A percentile compares a stretch with the other conserved stretches of the same genome.
phyloP scores from a whole-genome alignment of 2,888 invertebrate genomes.

The Nasonovia ribisnigri region DNA sequence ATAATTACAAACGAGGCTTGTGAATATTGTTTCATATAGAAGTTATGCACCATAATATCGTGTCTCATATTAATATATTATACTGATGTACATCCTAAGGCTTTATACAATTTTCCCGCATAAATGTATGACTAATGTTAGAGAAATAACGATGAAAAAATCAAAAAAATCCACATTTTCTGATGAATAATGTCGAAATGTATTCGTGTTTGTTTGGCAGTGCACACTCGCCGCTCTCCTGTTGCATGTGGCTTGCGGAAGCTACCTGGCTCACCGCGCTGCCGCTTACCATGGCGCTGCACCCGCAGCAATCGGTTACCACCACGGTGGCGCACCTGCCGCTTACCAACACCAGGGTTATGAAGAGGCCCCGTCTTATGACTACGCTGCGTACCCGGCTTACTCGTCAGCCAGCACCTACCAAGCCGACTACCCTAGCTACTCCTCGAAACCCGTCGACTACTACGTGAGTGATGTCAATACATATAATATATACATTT shows the following conservation, averaged over 20 bases:
- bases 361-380: slow-evolving; percentile 68
- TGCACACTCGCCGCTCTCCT: slow-evolving; percentile 57
- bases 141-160: not conserved
- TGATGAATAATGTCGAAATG: not conserved
- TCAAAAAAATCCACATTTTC: not conserved
- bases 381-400: slow-evolving; percentile 64
- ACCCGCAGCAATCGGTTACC: slow-evolving; percentile 19
- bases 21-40: not conserved
- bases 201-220: slow-evolving; percentile 13
- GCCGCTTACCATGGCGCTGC: slow-evolving; percentile 34
- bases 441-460: slow-evolving; percentile 71
- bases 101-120: not conserved
- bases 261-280: slow-evolving; percentile 54
- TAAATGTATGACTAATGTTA: not conserved
- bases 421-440: slow-evolving; percentile 75
- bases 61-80: not conserved
- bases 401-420: slow-evolving; percentile 68
- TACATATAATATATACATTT: not conserved
- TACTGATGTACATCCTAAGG: not conserved
- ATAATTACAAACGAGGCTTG: not conserved
- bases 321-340: slow-evolving; percentile 66
- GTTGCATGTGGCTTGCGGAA: slow-evolving; percentile 50
- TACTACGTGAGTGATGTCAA: slow-evolving; percentile 74
- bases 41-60: no score
- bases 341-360: slow-evolving; percentile 67